These are phyloP conservation scores for Phalacrocorax carbo DNA, from an alignment of 2,113 vertebrate genomes.

Conservation along the genomic window DNA sequence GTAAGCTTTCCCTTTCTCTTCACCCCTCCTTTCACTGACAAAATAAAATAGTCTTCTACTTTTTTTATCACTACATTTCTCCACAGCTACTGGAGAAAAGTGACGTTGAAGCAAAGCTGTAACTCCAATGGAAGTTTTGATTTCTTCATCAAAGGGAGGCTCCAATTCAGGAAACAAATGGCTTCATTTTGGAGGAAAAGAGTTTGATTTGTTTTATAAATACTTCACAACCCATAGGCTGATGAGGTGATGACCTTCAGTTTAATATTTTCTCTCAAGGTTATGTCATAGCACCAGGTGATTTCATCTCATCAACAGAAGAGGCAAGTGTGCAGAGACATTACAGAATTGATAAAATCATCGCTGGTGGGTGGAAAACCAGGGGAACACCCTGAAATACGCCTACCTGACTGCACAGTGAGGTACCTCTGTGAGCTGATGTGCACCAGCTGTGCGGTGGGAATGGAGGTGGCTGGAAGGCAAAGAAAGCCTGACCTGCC, in stretches of 20 bases:
- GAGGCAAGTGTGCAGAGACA: background rate
- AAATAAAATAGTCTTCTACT: background rate
- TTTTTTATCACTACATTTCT: background rate
- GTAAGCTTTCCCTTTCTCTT: background rate
- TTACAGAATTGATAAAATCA: background rate
- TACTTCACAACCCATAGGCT: background rate
- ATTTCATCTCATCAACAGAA: background rate
- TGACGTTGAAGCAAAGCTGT: background rate
- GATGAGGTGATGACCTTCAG: background rate
- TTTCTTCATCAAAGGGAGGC: background rate
- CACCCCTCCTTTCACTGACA: background rate
- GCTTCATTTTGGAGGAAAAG: background rate
- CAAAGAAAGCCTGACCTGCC: background rate
- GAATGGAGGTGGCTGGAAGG: background rate
- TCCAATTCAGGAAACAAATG: background rate
- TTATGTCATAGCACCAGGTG: background rate
- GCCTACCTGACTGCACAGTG: background rate
- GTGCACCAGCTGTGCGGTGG: background rate
- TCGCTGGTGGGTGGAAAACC: background rate
- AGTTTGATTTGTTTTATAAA: background rate
- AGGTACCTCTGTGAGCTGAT: background rate
- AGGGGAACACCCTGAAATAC: background rate
- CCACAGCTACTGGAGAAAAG: background rate
- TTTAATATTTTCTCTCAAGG: background rate
- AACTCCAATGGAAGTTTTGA: background rate